Evolutionary conservation across 2,888 invertebrate species (phyloP), one percentile per base, ranked within the genome.

Genomic region (Coenonympha arcania): DNA sequence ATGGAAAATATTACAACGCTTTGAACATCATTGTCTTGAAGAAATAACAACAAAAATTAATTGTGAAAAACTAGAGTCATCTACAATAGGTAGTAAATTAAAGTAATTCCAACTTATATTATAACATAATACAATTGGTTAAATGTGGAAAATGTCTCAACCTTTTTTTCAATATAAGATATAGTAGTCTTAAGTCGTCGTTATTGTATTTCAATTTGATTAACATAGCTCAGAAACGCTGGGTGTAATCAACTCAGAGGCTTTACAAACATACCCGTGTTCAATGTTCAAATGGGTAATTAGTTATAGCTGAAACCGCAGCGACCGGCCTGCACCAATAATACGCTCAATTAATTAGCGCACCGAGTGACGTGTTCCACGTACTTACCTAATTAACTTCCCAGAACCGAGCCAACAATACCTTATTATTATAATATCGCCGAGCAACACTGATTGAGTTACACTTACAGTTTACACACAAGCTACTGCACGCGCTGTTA

Each of bases 381-480:
- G 76, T 76, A 79, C 79, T 78, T 79, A 80, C 76, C 78, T 82
- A 79, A 83, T 83, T 79, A 83, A 79, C 73, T 74, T 73, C 68
- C 71, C 73, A 69, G 73, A 69, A 71, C 71, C 62, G 66, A 65
- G 68, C 68, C 64, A 68, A 76, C 72, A 71, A 69, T 72, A 68
- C 64, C 58, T 63, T 69, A 71, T 71, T 76, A 70, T 76, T 76
- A 70, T 72, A 69, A 70, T 69, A 68, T 68, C 64, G 61, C 65
- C 71, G 68, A 65, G 66, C 64, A 63, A 61, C 60, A 62, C 65
- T 75, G 74, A 78, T 78, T 76, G 70, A 68, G 70, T 76, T 71
- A 68, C 68, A 64, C n/a, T n/a, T 61, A 63, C 66, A 65, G 63
- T n/a, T n/a, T 61, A 63, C 66, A 65, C 67, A 67, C 69, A 66